A percentile compares a stretch with the other conserved stretches of the same genome.
These are phyloP conservation scores for Rhynchonycteris naso DNA, from an alignment of 2,797 vertebrate species.

Conservation along the genomic window DNA sequence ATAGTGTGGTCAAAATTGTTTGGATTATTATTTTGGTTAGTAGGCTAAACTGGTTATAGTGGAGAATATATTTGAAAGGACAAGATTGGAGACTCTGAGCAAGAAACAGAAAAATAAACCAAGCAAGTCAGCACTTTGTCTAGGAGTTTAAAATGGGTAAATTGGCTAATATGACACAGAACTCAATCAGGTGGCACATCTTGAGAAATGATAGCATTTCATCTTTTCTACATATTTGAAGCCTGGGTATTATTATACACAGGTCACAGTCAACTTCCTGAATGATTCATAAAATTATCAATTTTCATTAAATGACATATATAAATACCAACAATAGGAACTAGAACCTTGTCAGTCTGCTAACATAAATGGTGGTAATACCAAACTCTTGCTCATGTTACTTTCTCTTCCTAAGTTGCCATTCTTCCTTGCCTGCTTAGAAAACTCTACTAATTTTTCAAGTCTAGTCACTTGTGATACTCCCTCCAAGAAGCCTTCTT, in stretches of 20 bases:
- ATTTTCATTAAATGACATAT: neutral
- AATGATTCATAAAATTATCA: neutral
- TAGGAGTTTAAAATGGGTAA: neutral
- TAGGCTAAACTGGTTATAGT: neutral
- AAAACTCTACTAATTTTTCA: neutral
- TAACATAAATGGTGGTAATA: neutral
- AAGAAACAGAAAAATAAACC: neutral
- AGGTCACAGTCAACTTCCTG: neutral
- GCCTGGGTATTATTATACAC: neutral
- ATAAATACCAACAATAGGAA: neutral
- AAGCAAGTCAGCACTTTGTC: neutral
- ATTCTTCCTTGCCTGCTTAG: neutral
- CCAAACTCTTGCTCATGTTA: neutral
- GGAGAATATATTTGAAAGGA: neutral
- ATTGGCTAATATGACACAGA: neutral
- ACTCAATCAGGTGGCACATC: neutral
- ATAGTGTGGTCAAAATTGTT: neutral
- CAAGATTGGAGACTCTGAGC: neutral
- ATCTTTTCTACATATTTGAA: neutral
- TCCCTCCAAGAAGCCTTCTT: neutral
- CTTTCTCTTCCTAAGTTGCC: neutral
- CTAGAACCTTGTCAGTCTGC: neutral
- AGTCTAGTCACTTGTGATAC: neutral
- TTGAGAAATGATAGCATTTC: neutral
- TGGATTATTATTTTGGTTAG: neutral